Percentiles rank a stretch among this genome's conserved stretches.
phyloP scores from a whole-genome alignment of 92 coral and sea anemone species.

The Palythoa grandiflora region DNA sequence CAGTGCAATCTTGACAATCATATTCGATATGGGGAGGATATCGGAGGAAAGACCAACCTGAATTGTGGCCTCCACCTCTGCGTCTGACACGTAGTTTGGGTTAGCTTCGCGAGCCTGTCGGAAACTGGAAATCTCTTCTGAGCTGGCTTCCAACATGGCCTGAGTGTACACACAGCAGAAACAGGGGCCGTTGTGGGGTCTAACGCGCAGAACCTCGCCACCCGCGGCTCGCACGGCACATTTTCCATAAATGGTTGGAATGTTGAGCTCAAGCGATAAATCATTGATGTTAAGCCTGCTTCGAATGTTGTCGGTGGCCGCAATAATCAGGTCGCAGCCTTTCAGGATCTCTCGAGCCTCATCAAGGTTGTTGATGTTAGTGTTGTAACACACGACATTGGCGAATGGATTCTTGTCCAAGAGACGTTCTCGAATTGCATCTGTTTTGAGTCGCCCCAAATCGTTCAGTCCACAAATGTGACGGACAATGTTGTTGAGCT shows the following conservation, averaged over 20 bases:
- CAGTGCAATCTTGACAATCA: constrained; percentile 89
- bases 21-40: constrained; percentile 85
- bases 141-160: constrained; percentile 78
- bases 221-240: constrained; percentile 98
- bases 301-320: constrained; percentile 95
- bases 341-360: constrained; percentile 79
- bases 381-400: constrained; percentile 70
- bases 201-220: constrained; percentile 88
- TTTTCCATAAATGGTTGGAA: constrained; percentile 86
- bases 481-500: constrained; percentile 90
- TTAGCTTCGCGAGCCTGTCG: constrained; percentile 95
- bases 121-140: constrained; percentile 85
- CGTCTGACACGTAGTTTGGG: constrained; percentile 89
- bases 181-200: constrained; percentile 89
- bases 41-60: constrained; percentile 97
- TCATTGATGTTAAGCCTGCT: constrained; percentile 91
- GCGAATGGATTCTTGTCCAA: constrained; percentile 94
- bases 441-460: constrained; percentile 91
- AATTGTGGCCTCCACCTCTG: constrained; percentile 84
- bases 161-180: constrained; percentile 87
- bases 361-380: constrained; percentile 80
- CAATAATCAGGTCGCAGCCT: constrained; percentile 89
- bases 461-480: constrained; percentile 91
- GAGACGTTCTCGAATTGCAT: constrained; percentile 87
- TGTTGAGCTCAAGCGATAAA: constrained; percentile 78